Conservation (phyloP, 2,113 vertebrate species). For the Ramphastos sulfuratus region DNA sequence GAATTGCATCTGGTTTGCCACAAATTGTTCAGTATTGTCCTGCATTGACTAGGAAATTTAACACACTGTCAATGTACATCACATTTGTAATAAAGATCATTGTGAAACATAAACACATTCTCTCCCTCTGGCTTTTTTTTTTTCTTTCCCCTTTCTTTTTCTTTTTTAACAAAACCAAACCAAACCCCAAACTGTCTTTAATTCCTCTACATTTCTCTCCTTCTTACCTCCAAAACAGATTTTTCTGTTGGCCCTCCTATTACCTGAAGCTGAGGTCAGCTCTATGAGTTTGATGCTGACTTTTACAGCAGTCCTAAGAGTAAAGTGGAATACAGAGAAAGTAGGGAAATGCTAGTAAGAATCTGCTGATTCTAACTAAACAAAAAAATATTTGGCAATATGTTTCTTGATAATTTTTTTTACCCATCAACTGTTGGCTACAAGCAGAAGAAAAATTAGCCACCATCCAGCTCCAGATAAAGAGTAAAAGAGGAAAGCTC, state of each 20-base stretch:
- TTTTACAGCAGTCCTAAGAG: not conserved
- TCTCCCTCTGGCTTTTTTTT: too few species aligned
- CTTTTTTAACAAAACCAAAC: not conserved
- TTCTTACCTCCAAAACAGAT: not conserved
- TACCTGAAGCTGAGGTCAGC: not conserved
- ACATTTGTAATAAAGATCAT: not conserved
- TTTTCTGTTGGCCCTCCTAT: not conserved
- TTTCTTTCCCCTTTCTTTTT: not conserved
- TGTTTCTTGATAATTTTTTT: not conserved
- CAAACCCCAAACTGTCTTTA: not conserved
- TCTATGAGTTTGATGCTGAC: not conserved
- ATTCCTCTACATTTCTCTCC: not conserved
- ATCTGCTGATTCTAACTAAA: not conserved
- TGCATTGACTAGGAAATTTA: conserved; percentile 51
- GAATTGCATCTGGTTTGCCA: conserved; percentile 54
- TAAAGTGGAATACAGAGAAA: not conserved
- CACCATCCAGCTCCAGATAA: not conserved
- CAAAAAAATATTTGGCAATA: not conserved
- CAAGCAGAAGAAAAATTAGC: not conserved
- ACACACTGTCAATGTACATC: not conserved
- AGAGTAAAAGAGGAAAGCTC: not conserved
- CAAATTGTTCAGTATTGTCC: conserved; percentile 30
- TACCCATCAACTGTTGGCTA: not conserved
- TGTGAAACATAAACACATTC: conserved; percentile 30
- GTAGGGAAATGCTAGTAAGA: not conserved